Percentiles rank a stretch among this genome's conserved stretches.
Evolutionary conservation across 92 coral and sea anemone genomes (phyloP).

Genomic region (Parazoanthus swiftii): DNA sequence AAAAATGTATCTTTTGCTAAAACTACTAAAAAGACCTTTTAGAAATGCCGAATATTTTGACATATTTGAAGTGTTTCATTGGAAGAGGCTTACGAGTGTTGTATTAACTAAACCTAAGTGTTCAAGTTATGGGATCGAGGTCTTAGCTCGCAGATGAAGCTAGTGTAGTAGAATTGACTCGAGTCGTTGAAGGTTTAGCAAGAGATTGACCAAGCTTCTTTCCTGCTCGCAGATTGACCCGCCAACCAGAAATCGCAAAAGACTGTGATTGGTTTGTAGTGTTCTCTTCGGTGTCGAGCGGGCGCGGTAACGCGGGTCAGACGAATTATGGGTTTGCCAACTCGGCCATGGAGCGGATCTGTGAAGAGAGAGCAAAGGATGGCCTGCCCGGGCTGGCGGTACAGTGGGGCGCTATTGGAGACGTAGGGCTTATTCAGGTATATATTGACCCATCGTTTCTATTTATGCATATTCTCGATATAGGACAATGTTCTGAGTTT

Average conservation of each 20-base stretch:
- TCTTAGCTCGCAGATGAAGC: neutral
- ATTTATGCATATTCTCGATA: neutral
- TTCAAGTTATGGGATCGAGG: neutral
- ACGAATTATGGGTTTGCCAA: slow-evolving; percentile 84
- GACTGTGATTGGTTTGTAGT: slow-evolving; percentile 84
- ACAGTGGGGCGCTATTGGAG: slow-evolving; percentile 92
- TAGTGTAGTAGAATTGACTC: neutral
- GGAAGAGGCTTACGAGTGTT: neutral
- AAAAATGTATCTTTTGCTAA: no score
- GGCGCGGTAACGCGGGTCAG: slow-evolving; percentile 86
- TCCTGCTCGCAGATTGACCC: slow-evolving; percentile 44
- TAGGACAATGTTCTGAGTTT: no score
- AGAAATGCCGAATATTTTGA: neutral
- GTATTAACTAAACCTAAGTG: no score
- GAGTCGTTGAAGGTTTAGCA: neutral
- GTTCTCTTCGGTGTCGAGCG: slow-evolving; percentile 85
- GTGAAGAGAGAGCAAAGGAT: slow-evolving; percentile 66
- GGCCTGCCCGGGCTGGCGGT: slow-evolving; percentile 82
- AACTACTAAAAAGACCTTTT: neutral
- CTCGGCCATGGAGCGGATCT: slow-evolving; percentile 83
- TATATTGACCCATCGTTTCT: neutral
- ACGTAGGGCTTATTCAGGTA: slow-evolving; percentile 85
- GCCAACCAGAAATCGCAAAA: slow-evolving; percentile 57
- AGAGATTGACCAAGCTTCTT: neutral
- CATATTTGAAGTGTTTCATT: neutral